Percentiles rank a stretch among this genome's conserved stretches.
Evolutionary conservation across 2,113 vertebrate genomes (phyloP).

Genomic region (Varanus komodoensis): DNA sequence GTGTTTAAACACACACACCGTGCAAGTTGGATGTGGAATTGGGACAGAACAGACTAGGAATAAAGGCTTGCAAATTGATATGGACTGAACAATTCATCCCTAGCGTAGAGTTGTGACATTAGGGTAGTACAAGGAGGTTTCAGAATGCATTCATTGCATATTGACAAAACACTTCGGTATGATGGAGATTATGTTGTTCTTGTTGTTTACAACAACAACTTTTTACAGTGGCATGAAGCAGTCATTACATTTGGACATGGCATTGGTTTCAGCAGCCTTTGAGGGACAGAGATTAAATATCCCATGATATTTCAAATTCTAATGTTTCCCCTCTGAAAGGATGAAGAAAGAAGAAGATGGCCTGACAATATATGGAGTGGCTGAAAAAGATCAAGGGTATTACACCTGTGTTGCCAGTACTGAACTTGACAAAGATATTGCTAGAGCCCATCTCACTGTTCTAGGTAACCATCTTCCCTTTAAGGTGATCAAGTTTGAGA

Average conservation of each 20-base stretch:
- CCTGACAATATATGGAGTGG: conserved; percentile 85
- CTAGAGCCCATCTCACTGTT: conserved; percentile 91
- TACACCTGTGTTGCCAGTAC: conserved; percentile 91
- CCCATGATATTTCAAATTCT: not conserved
- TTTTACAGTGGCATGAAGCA: not conserved
- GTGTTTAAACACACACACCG: not conserved
- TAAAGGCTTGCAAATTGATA: not conserved
- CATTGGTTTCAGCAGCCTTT: not conserved
- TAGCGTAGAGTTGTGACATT: not conserved
- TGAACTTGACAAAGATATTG: conserved; percentile 90
- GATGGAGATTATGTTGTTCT: not conserved
- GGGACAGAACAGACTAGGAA: not conserved
- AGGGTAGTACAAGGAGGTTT: too few relatives aligned
- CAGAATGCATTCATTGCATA: not conserved
- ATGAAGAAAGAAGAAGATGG: conserved; percentile 89
- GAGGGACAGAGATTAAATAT: not conserved
- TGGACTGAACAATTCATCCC: not conserved
- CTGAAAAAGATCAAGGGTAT: conserved; percentile 89
- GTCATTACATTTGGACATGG: not conserved
- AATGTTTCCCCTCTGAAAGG: conserved; percentile 71
- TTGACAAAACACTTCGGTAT: not conserved
- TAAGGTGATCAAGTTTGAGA: rapidly evolving
- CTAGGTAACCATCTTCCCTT: conserved; percentile 81
- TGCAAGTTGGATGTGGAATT: not conserved
- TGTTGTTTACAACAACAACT: not conserved